Base-by-base conservation (phyloP, 2,888 invertebrate genomes). In the Unio delphinus region DNA sequence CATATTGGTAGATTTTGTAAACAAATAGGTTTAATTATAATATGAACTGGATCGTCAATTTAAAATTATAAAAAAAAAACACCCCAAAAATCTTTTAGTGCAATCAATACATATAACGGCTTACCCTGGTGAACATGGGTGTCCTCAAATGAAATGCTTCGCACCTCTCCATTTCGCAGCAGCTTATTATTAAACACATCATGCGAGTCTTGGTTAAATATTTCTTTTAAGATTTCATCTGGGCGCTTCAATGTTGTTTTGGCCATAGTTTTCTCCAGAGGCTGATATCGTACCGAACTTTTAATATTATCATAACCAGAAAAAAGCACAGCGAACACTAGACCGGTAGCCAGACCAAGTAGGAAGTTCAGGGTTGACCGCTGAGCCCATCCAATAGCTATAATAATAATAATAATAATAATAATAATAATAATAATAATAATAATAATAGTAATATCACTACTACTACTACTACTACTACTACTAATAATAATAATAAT, bases 341-440 rank as follows among this genome's bases (percentile, higher is more conserved):
- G 68, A 18, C 80, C 80, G 26, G 78, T 70, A 11, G 74, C 67
- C 54, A 80, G 66, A 11, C 80, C 80, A 57, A 80, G 67, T 20
- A 70, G 67, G 65, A 80, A 80, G 61, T 80, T 78, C 8, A 75
- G 61, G 23, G 72, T 68, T 15, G 73, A 60, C 17, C 69, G 66
- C 68, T 76, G 76, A 3, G 61, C 45, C 23, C 61, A 64, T 57
- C 64, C 70, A 30, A 45, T 11, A 45, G 45, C 45, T 45, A 45
- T 45, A 45, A 45, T 45, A 45, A 23, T 23, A 23, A 23, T 23
- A 23, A 23, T 23, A 23, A 23, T 23, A 23, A 23, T 23, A 23
- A 23, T 23, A 23, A 23, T 23, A 23, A 23, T 23, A 23, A 23
- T 23, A 23, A 23, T 23, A 23, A 23, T 23, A 23, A 23, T 23